phyloP scores from a whole-genome alignment of 1,140 invertebrate species.

The Eufriesea mexicana region DNA sequence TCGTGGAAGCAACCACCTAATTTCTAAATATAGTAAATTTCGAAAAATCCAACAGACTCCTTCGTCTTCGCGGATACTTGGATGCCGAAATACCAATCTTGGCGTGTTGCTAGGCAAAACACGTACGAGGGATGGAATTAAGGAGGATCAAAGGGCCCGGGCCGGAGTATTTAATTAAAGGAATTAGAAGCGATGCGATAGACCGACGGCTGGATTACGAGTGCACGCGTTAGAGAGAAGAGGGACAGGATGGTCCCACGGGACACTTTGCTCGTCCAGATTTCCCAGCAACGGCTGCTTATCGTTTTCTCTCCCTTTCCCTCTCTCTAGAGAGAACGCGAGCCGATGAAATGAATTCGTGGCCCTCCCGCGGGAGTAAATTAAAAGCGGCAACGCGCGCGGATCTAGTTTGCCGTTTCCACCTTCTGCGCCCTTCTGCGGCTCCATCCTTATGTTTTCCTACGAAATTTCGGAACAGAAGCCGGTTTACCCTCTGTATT shows the following conservation, averaged over 20 bases:
- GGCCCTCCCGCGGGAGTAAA: slow-evolving; percentile 56
- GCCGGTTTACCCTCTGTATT: too few relatives aligned
- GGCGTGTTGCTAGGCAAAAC: neutral
- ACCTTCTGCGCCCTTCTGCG: neutral
- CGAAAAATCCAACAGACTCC: too few relatives aligned
- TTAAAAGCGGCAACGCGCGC: slow-evolving; percentile 51
- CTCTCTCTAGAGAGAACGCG: slow-evolving; percentile 27
- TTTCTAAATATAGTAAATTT: too few relatives aligned
- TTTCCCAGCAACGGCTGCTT: slow-evolving; percentile 54
- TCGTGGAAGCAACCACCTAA: too few relatives aligned
- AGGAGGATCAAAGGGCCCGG: slow-evolving; percentile 9
- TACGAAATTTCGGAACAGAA: too few relatives aligned
- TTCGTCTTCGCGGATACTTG: too few relatives aligned
- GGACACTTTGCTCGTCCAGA: slow-evolving; percentile 59
- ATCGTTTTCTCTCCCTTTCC: slow-evolving; percentile 23
- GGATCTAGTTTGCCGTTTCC: neutral
- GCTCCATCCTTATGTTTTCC: neutral
- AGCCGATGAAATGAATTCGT: slow-evolving; percentile 59
- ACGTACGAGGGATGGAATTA: neutral
- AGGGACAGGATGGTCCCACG: slow-evolving; percentile 44
- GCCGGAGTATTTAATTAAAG: slow-evolving; percentile 62
- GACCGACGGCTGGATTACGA: slow-evolving; percentile 51
- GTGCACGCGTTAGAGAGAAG: neutral
- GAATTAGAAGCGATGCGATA: slow-evolving; percentile 59
- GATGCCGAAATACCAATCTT: neutral